Evolutionary conservation across 2,113 vertebrate species (phyloP).

Genomic region (Ploceus nigricollis): DNA sequence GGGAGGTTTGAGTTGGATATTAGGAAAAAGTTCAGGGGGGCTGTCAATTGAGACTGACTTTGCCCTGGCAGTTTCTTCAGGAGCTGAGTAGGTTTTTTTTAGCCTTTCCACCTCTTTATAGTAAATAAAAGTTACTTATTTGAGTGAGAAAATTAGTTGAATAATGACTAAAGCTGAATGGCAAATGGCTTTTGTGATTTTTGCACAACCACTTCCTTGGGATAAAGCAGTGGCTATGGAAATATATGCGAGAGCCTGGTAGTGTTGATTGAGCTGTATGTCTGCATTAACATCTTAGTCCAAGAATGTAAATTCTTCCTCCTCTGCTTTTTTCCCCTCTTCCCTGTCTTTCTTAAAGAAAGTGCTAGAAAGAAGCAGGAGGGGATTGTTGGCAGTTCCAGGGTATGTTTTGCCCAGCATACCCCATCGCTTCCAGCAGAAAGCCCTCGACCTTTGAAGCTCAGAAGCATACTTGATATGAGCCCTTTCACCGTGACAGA

Average conservation of each 20-base stretch:
- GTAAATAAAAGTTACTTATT: not conserved
- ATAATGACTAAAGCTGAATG: not conserved
- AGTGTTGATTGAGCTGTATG: not conserved
- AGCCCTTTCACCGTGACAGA: slow-evolving; percentile 98
- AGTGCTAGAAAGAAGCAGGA: slow-evolving; percentile 96
- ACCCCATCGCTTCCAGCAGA: slow-evolving; percentile 95
- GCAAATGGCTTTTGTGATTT: not conserved
- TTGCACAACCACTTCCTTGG: not conserved
- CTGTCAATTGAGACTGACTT: not conserved
- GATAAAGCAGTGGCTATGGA: not conserved
- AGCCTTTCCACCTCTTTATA: not conserved
- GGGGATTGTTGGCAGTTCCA: slow-evolving; percentile 91
- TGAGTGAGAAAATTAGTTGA: not conserved
- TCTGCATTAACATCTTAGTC: not conserved
- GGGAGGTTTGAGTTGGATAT: not conserved
- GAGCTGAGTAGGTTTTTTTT: not conserved
- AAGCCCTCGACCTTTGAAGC: slow-evolving; percentile 93
- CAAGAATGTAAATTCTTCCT: not conserved
- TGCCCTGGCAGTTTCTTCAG: not conserved
- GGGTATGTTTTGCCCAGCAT: slow-evolving; percentile 97
- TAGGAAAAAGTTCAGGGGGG: not conserved
- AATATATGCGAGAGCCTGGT: not conserved
- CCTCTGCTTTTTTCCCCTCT: not conserved
- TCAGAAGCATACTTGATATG: slow-evolving; percentile 97
- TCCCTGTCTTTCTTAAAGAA: slow-evolving; percentile 74